Evolutionary conservation across 2,797 vertebrate genomes (phyloP).

Genomic region (Hyperoplus immaculatus): DNA sequence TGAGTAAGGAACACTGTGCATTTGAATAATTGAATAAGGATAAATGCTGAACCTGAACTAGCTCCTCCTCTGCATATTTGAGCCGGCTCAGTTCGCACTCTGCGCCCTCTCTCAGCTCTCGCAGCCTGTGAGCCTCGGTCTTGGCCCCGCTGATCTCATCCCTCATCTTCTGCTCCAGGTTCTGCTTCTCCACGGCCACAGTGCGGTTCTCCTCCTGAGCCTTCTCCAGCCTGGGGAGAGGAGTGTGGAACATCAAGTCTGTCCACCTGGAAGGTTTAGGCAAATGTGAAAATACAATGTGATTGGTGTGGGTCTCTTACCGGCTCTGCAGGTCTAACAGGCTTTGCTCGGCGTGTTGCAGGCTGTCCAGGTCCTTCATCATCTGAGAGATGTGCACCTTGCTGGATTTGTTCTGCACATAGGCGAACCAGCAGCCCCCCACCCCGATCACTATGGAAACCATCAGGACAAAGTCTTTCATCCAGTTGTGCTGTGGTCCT

Average conservation of each 20-base stretch:
- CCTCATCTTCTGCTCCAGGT: slow-evolving; percentile 97
- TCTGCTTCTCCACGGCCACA: slow-evolving; percentile 98
- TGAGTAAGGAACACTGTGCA: not conserved
- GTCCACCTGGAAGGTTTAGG: too few relatives aligned
- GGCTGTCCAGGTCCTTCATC: slow-evolving; percentile 98
- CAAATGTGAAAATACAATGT: not conserved
- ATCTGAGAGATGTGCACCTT: slow-evolving; percentile 97
- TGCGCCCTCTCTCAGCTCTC: slow-evolving; percentile 93
- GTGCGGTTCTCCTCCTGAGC: slow-evolving; percentile 99
- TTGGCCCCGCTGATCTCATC: slow-evolving; percentile 96
- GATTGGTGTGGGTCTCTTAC: slow-evolving; percentile 71
- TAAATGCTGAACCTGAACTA: slow-evolving; percentile 91
- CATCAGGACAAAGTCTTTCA: slow-evolving; percentile 97
- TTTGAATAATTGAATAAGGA: not conserved
- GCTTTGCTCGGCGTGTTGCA: slow-evolving; percentile 95
- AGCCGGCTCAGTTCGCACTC: slow-evolving; percentile 96
- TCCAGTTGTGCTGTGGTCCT: slow-evolving; percentile 95
- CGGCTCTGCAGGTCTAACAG: slow-evolving; percentile 94
- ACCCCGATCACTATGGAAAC: slow-evolving; percentile 97
- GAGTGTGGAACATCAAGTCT: not conserved
- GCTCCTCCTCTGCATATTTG: slow-evolving; percentile 97
- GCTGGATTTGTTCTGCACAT: slow-evolving; percentile 96
- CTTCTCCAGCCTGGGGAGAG: slow-evolving; percentile 91
- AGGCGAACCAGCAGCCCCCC: slow-evolving; percentile 99
- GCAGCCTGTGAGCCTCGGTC: slow-evolving; percentile 93